A percentile compares a stretch with the other conserved stretches of the same genome.
Evolutionary conservation across 2,888 invertebrate species (phyloP).

Genomic region (Pyrgus malvae): DNA sequence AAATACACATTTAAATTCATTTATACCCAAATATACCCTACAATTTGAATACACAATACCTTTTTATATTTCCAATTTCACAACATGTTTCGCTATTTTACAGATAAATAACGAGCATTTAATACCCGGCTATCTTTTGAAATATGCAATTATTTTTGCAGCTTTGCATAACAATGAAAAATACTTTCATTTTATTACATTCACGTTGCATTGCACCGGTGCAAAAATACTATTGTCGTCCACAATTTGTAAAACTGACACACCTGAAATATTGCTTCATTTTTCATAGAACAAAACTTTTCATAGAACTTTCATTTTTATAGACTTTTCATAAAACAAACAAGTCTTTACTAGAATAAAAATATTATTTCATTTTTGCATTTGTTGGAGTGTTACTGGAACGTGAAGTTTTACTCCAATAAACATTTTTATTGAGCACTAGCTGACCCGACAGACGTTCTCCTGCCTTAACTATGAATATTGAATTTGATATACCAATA

Average conservation of each 20-base stretch:
- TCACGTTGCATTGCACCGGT: background rate
- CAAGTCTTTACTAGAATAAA: background rate
- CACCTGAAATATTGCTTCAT: conserved; percentile 23
- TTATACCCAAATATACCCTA: too few species aligned
- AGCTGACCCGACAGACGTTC: too few species aligned
- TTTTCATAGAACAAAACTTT: conserved; percentile 10
- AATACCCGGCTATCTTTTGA: background rate
- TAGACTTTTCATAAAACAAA: too few species aligned
- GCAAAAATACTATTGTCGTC: conserved; percentile 7
- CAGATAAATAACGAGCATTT: background rate
- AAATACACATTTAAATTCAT: too few species aligned
- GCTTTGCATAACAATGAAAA: conserved; percentile 16
- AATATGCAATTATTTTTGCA: conserved; percentile 1
- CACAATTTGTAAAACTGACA: conserved; percentile 14
- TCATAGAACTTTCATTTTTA: background rate
- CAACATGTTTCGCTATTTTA: background rate
- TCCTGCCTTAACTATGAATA: too few species aligned
- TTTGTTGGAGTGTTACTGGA: background rate
- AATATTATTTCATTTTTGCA: background rate
- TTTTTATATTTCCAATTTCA: too few species aligned
- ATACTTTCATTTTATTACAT: conserved; percentile 12
- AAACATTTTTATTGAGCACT: too few species aligned
- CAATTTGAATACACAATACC: too few species aligned
- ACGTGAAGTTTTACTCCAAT: too few species aligned
- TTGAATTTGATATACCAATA: too few species aligned